Evolutionary conservation across 2,113 vertebrate species (phyloP).

Genomic region (Mustela nigripes): DNA sequence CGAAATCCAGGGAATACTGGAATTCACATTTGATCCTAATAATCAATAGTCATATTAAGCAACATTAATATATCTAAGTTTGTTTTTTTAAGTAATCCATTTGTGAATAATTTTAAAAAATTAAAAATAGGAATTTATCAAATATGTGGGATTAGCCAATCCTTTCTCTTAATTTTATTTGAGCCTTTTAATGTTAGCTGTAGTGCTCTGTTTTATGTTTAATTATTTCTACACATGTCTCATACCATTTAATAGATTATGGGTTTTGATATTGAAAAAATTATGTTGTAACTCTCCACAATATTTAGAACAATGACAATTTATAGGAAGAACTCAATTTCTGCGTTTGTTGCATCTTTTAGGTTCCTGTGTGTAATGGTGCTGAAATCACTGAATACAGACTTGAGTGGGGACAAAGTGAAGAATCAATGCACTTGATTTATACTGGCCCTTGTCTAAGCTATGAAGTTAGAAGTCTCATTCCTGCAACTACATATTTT

Average conservation of each 20-base stretch:
- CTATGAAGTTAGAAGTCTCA: slow-evolving; percentile 85
- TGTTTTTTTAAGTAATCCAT: neutral
- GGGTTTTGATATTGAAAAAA: slow-evolving; percentile 14
- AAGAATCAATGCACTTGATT: slow-evolving; percentile 86
- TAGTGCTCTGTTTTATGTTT: neutral
- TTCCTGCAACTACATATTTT: slow-evolving; percentile 87
- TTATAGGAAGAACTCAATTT: slow-evolving; percentile 44
- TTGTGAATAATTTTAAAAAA: slow-evolving; percentile 29
- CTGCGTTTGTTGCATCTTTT: neutral
- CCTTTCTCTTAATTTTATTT: slow-evolving; percentile 51
- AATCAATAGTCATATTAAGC: slow-evolving; percentile 22
- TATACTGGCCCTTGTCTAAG: slow-evolving; percentile 87
- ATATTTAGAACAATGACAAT: neutral
- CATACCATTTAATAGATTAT: slow-evolving; percentile 12
- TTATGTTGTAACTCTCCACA: neutral
- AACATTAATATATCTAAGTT: slow-evolving; percentile 3
- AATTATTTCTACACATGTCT: slow-evolving; percentile 24
- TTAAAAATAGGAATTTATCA: neutral
- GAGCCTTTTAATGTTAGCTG: neutral
- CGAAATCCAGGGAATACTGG: neutral
- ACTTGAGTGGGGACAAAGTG: slow-evolving; percentile 89
- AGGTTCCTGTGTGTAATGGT: slow-evolving; percentile 88
- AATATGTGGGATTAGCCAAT: neutral
- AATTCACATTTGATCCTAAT: slow-evolving; percentile 13
- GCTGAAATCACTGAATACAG: slow-evolving; percentile 88